phyloP scores from a whole-genome alignment of 2,888 invertebrate genomes.

The Agrilus mali region DNA sequence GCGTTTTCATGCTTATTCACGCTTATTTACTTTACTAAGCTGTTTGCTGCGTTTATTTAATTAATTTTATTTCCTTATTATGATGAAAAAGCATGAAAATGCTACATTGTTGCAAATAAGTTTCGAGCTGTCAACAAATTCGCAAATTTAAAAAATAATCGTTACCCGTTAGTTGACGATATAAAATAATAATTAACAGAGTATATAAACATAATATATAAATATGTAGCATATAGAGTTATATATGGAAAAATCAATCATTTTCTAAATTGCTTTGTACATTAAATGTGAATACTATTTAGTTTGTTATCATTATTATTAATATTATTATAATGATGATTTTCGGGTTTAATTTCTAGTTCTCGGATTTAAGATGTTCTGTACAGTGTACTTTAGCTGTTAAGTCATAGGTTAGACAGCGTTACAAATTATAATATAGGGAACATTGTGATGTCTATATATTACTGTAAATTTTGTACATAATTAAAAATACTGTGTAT shows the following conservation, averaged over 20 bases:
- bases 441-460: constrained; percentile 40
- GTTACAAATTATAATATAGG: constrained; percentile 35
- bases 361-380: constrained; percentile 29
- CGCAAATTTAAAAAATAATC: constrained; percentile 20
- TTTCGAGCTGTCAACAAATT: not conserved
- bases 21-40: too few species aligned
- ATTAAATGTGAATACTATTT: constrained; percentile 35
- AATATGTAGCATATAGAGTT: constrained; percentile 31
- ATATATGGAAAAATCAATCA: constrained; percentile 27
- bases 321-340: constrained; percentile 11
- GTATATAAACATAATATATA: constrained; percentile 33
- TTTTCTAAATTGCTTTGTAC: constrained; percentile 34
- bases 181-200: constrained; percentile 29
- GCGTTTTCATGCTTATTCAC: too few species aligned
- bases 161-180: constrained; percentile 35
- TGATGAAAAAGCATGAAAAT: not conserved
- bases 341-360: constrained; percentile 20
- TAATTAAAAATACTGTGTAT: constrained; percentile 37
- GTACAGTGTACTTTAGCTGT: constrained; percentile 37
- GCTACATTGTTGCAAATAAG: not conserved
- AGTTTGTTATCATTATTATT: constrained; percentile 30
- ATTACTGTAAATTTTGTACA: constrained; percentile 41
- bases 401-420: constrained; percentile 32
- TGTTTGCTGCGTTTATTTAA: not conserved
- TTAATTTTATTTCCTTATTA: not conserved